Percentiles rank a stretch among this genome's conserved stretches.
phyloP scores from a whole-genome alignment of 2,113 vertebrate genomes.

The Ginglymostoma cirratum region DNA sequence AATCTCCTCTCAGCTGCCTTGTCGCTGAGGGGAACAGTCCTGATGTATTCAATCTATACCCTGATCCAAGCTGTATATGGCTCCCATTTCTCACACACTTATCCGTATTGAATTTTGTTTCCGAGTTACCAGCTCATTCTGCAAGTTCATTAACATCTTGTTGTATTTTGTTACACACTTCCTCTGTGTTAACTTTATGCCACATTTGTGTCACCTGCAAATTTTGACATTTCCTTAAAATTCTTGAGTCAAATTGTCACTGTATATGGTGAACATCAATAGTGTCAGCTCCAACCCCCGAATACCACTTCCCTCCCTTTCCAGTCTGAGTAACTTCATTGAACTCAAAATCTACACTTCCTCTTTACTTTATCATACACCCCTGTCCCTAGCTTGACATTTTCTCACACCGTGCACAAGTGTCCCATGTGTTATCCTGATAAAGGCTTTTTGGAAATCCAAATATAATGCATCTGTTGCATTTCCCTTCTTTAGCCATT shows the following conservation, averaged over 20 bases:
- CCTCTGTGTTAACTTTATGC: neutral
- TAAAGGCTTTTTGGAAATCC: neutral
- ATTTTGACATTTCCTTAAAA: neutral
- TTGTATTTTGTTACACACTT: neutral
- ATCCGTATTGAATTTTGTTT: no score
- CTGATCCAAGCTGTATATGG: no score
- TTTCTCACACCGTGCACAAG: neutral
- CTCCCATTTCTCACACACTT: no score
- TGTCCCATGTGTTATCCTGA: neutral
- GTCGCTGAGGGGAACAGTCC: no score
- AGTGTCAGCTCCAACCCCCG: neutral
- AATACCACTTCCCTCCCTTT: neutral
- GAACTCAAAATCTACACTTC: neutral
- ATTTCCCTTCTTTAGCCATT: neutral
- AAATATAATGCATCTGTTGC: neutral
- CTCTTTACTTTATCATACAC: neutral
- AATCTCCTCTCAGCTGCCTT: no score
- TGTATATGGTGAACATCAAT: neutral
- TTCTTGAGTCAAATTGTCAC: neutral
- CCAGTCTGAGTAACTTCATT: neutral
- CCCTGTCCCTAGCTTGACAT: neutral
- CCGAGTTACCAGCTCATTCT: neutral
- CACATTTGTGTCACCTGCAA: neutral
- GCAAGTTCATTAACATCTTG: neutral
- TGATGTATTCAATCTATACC: no score